Conservation (phyloP, 2,113 vertebrate genomes). For the Stictonetta naevosa region DNA sequence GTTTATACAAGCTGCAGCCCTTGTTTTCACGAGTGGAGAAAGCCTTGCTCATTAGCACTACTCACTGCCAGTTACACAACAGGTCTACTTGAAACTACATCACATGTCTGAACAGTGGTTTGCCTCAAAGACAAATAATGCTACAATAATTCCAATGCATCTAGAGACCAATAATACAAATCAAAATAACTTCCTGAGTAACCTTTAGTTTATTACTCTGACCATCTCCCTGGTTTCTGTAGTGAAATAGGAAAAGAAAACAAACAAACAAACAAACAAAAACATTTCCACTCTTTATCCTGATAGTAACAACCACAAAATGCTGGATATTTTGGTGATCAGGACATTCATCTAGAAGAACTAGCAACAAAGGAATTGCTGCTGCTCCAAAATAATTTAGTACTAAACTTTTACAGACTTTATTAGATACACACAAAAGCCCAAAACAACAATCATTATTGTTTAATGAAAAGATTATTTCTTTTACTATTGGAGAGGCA, state of each 20-base stretch:
- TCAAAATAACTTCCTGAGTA: neutral
- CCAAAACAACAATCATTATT: neutral
- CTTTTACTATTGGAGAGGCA: neutral
- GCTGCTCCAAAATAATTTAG: neutral
- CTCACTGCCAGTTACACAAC: conserved; percentile 40
- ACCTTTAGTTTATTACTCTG: neutral
- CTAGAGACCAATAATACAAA: neutral
- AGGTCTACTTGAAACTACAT: conserved; percentile 11
- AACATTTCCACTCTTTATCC: neutral
- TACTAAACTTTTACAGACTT: neutral
- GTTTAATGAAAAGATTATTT: neutral
- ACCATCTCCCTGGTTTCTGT: neutral
- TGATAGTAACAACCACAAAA: neutral
- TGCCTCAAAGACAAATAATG: conserved; percentile 31
- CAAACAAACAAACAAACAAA: too few species aligned
- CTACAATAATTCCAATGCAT: neutral
- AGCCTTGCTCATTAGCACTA: conserved; percentile 40
- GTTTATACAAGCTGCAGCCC: conserved; percentile 44
- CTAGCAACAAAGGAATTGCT: neutral
- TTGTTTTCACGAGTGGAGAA: conserved; percentile 48
- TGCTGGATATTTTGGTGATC: neutral
- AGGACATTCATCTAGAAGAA: neutral
- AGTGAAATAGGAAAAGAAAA: neutral
- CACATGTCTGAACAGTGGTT: neutral
- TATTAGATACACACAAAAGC: neutral